Conservation (phyloP, 1,140 invertebrate genomes). For the Dreissena rostriformis region DNA sequence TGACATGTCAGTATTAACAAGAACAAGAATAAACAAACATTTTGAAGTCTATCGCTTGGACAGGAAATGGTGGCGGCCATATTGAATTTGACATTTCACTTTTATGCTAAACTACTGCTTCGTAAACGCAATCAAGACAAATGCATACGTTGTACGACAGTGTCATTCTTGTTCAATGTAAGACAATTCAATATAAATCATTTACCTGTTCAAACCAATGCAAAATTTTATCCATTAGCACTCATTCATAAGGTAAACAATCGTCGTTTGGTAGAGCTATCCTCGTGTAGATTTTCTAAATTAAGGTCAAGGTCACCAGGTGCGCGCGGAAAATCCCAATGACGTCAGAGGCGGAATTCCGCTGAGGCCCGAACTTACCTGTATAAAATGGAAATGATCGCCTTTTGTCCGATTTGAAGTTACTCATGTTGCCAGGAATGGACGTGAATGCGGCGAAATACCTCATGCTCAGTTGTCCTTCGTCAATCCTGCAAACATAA, state of each 20-base stretch:
- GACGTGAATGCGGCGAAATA: slow-evolving; percentile 60
- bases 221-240: slow-evolving; percentile 8
- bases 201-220: slow-evolving; percentile 15
- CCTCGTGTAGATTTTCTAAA: slow-evolving; percentile 52
- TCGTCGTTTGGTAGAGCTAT: neutral
- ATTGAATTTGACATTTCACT: slow-evolving; percentile 56
- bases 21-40: too few species aligned
- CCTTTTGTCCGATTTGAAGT: slow-evolving; percentile 49
- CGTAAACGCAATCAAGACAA: neutral
- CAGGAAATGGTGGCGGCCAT: slow-evolving; percentile 56
- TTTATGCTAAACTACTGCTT: slow-evolving; percentile 40
- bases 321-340: slow-evolving; percentile 50
- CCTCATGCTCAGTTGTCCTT: slow-evolving; percentile 34
- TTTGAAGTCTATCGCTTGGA: slow-evolving; percentile 6
- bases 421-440: slow-evolving; percentile 64
- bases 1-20: too few species aligned
- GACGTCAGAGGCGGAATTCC: slow-evolving; percentile 10
- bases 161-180: too few species aligned
- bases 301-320: slow-evolving; percentile 54
- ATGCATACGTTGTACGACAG: too few species aligned
- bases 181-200: too few species aligned
- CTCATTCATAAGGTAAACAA: slow-evolving; percentile 42
- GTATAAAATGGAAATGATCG: slow-evolving; percentile 47
- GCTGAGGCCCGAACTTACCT: slow-evolving; percentile 41
- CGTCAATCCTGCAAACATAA: slow-evolving; percentile 34